These are phyloP conservation scores for Penaeus chinensis DNA, from an alignment of 1,140 invertebrate species.

Conservation along the genomic window DNA sequence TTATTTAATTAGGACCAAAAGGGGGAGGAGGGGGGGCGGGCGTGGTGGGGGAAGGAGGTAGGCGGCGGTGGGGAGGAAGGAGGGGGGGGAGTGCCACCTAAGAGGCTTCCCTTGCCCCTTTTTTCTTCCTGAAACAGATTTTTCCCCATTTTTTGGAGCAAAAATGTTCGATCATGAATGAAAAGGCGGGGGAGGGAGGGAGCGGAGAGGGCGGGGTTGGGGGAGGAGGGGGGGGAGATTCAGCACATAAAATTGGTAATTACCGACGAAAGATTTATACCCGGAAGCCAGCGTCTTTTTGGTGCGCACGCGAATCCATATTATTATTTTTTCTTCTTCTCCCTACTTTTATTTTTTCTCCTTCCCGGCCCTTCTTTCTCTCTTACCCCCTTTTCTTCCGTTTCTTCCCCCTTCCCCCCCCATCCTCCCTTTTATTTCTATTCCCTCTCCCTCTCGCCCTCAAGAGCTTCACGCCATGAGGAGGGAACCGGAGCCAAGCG, in stretches of 20 bases:
- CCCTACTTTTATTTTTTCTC: background rate
- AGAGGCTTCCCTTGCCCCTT: background rate
- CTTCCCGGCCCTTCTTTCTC: background rate
- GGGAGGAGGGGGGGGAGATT: no score
- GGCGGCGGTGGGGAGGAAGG: background rate
- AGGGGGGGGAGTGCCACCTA: background rate
- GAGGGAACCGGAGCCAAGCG: no score
- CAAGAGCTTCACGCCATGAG: no score
- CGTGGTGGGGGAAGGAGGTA: no score
- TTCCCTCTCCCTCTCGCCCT: no score
- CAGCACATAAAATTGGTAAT: no score
- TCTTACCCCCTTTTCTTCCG: background rate
- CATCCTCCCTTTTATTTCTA: no score
- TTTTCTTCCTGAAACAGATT: conserved; percentile 10
- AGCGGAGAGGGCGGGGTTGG: background rate
- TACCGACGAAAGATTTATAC: no score
- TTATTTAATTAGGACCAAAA: conserved; percentile 19
- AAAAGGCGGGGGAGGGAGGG: background rate
- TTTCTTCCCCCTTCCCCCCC: no score
- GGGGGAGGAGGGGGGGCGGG: background rate
- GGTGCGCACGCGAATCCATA: no score
- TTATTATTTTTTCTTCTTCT: background rate
- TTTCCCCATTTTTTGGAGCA: conserved; percentile 13
- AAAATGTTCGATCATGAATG: conserved; percentile 15
- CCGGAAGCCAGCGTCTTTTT: no score